phyloP scores from a whole-genome alignment of 1,140 invertebrate genomes.

The fruit fly (Drosophila melanogaster) region DNA sequence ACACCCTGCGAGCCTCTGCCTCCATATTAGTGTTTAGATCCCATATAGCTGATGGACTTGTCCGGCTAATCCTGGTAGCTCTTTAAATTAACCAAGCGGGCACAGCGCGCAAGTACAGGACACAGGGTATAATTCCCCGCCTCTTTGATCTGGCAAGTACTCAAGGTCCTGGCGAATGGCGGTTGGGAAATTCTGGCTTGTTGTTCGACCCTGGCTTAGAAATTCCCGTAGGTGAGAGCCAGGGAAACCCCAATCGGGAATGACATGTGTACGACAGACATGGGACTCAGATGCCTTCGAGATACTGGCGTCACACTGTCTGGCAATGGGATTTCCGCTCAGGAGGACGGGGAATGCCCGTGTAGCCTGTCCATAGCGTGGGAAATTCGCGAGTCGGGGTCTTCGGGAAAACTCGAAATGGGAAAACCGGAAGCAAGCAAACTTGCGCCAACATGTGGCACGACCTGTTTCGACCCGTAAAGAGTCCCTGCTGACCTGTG shows the following conservation, averaged over 20 bases:
- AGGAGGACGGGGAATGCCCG: conserved; percentile 66
- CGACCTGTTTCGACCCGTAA: conserved; percentile 31
- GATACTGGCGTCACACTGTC: conserved; percentile 72
- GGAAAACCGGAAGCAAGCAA: conserved; percentile 76
- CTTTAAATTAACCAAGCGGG: conserved; percentile 9
- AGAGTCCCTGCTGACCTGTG: background rate
- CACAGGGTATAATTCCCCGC: conserved; percentile 57
- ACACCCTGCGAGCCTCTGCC: conserved; percentile 34
- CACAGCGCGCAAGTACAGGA: background rate
- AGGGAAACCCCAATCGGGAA: conserved; percentile 65
- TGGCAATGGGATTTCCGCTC: conserved; percentile 72
- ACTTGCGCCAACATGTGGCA: conserved; percentile 77
- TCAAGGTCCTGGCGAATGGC: conserved; percentile 37
- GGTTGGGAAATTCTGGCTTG: conserved; percentile 27
- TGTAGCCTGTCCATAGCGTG: conserved; percentile 36
- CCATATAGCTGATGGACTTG: conserved; percentile 41
- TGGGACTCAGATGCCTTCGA: background rate
- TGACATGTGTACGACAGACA: conserved; percentile 75
- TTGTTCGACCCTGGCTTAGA: conserved; percentile 57
- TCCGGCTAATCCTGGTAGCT: conserved; percentile 48
- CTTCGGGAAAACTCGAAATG: conserved; percentile 64
- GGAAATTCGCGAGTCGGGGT: conserved; percentile 59
- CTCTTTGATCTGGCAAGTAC: conserved; percentile 30
- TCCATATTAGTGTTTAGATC: conserved; percentile 7
- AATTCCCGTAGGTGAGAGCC: conserved; percentile 55